These are phyloP conservation scores for Tachypleus tridentatus DNA, from an alignment of 1,140 invertebrate species.

Conservation along the genomic window DNA sequence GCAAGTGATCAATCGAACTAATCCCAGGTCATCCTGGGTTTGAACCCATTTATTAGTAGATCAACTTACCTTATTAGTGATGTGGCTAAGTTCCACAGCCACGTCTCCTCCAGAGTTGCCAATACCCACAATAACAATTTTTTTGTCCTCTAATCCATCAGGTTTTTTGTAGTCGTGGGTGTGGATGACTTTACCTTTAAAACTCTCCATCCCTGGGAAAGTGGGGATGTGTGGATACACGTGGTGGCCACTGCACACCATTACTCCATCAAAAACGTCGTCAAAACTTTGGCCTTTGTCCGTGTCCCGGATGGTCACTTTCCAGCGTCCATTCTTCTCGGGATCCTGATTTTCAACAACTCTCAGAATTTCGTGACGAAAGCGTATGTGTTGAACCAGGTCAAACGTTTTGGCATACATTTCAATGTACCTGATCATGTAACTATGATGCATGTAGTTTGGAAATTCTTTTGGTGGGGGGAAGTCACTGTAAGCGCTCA, in stretches of 20 bases:
- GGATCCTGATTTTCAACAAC: too few species aligned
- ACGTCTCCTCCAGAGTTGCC: constrained; percentile 43
- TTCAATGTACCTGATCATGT: constrained; percentile 35
- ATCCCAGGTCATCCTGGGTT: too few species aligned
- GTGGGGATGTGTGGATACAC: constrained; percentile 26
- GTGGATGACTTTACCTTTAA: constrained; percentile 36
- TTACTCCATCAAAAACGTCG: constrained; percentile 34
- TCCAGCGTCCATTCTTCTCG: too few species aligned
- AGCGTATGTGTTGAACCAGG: not conserved
- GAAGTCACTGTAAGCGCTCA: constrained; percentile 32
- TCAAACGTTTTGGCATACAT: constrained; percentile 34
- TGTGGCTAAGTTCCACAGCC: constrained; percentile 38
- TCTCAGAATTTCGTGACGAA: not conserved
- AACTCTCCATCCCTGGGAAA: constrained; percentile 27
- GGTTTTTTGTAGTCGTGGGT: constrained; percentile 33
- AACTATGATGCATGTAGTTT: constrained; percentile 36
- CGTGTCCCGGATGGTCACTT: too few species aligned
- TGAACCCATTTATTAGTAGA: not conserved
- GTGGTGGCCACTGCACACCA: constrained; percentile 34
- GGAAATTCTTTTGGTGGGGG: constrained; percentile 35
- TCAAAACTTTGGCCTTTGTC: not conserved
- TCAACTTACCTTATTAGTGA: constrained; percentile 34
- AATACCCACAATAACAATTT: constrained; percentile 38
- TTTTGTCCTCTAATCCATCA: constrained; percentile 31
- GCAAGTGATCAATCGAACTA: too few species aligned